Conservation (phyloP, 2,797 vertebrate species). For the Tenualosa ilisha region DNA sequence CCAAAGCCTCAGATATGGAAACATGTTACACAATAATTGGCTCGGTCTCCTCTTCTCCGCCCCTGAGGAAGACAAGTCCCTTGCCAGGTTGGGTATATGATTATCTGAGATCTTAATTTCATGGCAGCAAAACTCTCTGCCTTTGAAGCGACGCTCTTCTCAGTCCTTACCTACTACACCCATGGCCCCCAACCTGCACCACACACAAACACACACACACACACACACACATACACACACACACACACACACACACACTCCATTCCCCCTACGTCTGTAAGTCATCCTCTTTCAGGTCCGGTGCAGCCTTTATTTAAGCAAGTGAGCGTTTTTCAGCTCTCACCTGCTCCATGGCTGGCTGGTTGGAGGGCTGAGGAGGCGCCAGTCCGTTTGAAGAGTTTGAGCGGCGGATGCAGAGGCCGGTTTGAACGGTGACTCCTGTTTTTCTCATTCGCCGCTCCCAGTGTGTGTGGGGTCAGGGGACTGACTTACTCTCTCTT, state of each 20-base stretch:
- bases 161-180: background rate
- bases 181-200: background rate
- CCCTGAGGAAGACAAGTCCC: constrained; percentile 41
- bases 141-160: constrained; percentile 63
- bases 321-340: background rate
- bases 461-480: background rate
- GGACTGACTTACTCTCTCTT: background rate
- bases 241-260: background rate
- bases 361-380: background rate
- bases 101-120: constrained; percentile 76
- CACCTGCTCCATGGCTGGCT: constrained; percentile 11
- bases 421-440: background rate
- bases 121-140: constrained; percentile 68
- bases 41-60: constrained; percentile 30
- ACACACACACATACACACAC: background rate
- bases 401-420: constrained; percentile 3
- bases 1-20: constrained; percentile 49
- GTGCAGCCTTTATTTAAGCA: background rate
- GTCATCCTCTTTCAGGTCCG: background rate
- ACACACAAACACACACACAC: background rate
- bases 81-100: constrained; percentile 61
- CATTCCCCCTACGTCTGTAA: background rate
- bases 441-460: constrained; percentile 3
- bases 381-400: constrained; percentile 2
- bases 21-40: constrained; percentile 48